Conservation (phyloP, 2,888 invertebrate genomes). For the Pollenia angustigena region DNA sequence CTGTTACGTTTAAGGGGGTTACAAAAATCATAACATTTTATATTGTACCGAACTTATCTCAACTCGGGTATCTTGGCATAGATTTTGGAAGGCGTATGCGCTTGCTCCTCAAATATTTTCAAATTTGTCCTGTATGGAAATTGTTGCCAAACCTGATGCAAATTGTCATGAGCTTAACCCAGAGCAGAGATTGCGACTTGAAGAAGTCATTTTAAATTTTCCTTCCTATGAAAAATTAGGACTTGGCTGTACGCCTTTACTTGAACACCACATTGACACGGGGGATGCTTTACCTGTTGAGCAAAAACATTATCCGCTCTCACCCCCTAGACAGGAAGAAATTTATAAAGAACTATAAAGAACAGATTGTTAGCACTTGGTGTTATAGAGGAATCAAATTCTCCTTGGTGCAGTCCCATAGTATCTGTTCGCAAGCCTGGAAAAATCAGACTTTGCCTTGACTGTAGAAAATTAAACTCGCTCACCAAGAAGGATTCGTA, state of each 20-base stretch:
- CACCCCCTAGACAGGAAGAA: slow-evolving; percentile 58
- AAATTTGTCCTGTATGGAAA: background rate
- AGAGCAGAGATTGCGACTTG: slow-evolving; percentile 26
- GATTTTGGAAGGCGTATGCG: slow-evolving; percentile 8
- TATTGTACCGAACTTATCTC: slow-evolving; percentile 15
- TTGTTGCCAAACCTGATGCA: background rate
- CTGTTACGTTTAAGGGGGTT: slow-evolving; percentile 29
- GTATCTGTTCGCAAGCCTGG: slow-evolving; percentile 54
- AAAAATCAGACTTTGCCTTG: slow-evolving; percentile 61
- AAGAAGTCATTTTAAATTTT: background rate
- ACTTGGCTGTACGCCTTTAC: slow-evolving; percentile 14
- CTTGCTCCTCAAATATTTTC: slow-evolving; percentile 25
- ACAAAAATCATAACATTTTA: slow-evolving; percentile 30
- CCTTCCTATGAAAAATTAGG: slow-evolving; percentile 25
- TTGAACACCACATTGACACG: slow-evolving; percentile 34
- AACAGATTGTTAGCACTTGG: slow-evolving; percentile 45
- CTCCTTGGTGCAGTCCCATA: slow-evolving; percentile 54
- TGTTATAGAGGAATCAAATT: slow-evolving; percentile 58
- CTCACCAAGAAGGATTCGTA: slow-evolving; percentile 62
- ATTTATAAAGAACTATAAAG: slow-evolving; percentile 62
- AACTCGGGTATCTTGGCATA: slow-evolving; percentile 6
- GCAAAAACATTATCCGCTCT: slow-evolving; percentile 56
- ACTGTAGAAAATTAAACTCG: slow-evolving; percentile 61
- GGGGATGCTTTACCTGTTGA: slow-evolving; percentile 35
- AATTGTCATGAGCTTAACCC: slow-evolving; percentile 4